Conservation (phyloP, 2,113 vertebrate genomes). For the Misgurnus mizolepis region DNA sequence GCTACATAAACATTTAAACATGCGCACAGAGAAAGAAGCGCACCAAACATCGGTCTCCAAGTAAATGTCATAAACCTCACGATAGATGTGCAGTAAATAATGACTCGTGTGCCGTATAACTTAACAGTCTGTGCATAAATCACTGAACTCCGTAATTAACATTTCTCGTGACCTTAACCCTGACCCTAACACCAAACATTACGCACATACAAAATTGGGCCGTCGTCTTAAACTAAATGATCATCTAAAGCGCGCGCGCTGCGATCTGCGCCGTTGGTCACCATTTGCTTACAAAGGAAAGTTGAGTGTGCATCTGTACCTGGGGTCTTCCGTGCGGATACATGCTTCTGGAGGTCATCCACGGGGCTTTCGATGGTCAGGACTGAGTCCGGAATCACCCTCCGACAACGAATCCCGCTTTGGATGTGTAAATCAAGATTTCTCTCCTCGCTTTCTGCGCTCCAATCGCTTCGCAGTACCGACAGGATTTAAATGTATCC, state of each 20-base stretch:
- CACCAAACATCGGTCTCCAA: not conserved
- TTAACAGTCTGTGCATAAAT: not conserved
- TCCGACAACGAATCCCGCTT: constrained; percentile 14
- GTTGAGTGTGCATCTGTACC: constrained; percentile 36
- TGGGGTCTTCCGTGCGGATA: constrained; percentile 61
- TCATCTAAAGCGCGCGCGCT: not conserved
- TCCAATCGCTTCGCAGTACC: not conserved
- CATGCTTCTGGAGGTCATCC: constrained; percentile 49
- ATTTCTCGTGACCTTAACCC: constrained; percentile 42
- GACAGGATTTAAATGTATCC: not conserved
- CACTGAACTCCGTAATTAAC: constrained; percentile 7
- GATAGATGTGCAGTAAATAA: not conserved
- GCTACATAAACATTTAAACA: too few relatives aligned
- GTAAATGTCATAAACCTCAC: not conserved
- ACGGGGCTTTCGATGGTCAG: constrained; percentile 27
- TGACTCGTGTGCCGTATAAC: too few relatives aligned
- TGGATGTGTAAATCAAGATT: constrained; percentile 9
- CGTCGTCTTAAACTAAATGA: not conserved
- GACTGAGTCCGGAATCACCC: constrained; percentile 30
- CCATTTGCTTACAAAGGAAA: not conserved
- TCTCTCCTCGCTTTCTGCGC: not conserved
- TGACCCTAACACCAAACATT: constrained; percentile 38
- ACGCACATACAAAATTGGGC: not conserved
- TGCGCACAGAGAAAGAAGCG: too few relatives aligned
- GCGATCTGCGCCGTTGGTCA: not conserved